Conservation (phyloP, 1,140 invertebrate species). For the Lasaia peninsularis region DNA sequence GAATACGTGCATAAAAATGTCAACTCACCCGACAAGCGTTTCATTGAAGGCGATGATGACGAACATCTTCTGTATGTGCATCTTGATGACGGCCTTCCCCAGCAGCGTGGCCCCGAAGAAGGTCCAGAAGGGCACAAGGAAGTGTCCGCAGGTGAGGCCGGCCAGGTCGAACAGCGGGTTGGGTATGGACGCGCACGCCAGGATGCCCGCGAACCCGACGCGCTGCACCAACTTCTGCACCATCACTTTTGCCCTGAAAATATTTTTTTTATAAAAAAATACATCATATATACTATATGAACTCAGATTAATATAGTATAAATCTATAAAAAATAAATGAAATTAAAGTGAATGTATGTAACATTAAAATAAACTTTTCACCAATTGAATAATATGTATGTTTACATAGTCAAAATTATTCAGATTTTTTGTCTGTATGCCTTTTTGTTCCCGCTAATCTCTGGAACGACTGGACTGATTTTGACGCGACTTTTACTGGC, state of each 20-base stretch:
- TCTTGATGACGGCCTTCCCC: slow-evolving; percentile 99
- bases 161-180: slow-evolving; percentile 99
- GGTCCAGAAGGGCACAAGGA: slow-evolving; percentile 99
- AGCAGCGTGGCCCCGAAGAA: slow-evolving; percentile 99
- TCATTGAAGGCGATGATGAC: slow-evolving; percentile 82
- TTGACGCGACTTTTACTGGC: no score
- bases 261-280: neutral
- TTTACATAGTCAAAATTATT: no score
- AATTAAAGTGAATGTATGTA: no score
- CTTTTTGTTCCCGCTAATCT: no score
- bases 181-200: slow-evolving; percentile 98
- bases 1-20: no score
- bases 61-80: slow-evolving; percentile 99
- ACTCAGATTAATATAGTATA: no score
- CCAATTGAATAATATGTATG: no score
- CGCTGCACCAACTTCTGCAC: slow-evolving; percentile 96
- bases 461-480: no score
- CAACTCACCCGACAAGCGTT: slow-evolving; percentile 87
- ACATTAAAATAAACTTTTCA: no score
- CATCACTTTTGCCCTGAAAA: slow-evolving; percentile 85
- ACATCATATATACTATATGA: no score
- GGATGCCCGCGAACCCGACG: slow-evolving; percentile 97
- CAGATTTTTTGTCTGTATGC: no score
- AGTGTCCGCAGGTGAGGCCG: slow-evolving; percentile 99
- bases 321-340: no score